Conservation (phyloP, 1,140 invertebrate species). For the Drosophila bifasciata region DNA sequence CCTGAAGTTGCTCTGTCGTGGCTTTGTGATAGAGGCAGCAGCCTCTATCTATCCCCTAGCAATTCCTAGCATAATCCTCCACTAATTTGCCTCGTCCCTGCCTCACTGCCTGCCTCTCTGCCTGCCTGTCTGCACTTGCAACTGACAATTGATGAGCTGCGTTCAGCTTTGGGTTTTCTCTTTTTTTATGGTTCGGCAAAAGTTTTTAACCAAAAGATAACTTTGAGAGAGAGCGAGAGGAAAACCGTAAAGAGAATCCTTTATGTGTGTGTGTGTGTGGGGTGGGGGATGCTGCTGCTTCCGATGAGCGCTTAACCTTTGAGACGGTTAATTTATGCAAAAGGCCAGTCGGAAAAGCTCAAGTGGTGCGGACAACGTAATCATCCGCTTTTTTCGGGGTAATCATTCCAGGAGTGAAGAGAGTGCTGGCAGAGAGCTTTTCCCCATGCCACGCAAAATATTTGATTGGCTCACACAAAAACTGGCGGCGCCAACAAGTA, state of each 20-base stretch:
- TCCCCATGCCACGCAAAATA: conserved; percentile 21
- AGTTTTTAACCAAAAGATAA: conserved; percentile 1
- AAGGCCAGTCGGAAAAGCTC: conserved; percentile 29
- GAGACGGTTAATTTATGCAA: conserved; percentile 61
- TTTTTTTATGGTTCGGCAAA: no score
- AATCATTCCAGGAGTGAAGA: conserved; percentile 59
- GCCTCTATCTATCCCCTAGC: conserved; percentile 1
- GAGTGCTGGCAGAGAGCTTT: background rate
- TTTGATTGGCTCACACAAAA: conserved; percentile 35
- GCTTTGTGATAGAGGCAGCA: conserved; percentile 28
- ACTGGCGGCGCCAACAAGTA: conserved; percentile 70
- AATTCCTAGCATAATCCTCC: conserved; percentile 2
- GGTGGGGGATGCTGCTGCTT: no score
- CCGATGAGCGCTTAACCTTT: conserved; percentile 1
- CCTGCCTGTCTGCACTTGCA: conserved; percentile 15
- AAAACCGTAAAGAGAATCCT: no score
- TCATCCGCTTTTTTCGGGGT: conserved; percentile 25
- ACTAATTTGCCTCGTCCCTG: conserved; percentile 51
- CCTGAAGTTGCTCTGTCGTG: conserved; percentile 34
- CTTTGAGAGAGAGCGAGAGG: no score
- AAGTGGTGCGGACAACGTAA: conserved; percentile 48
- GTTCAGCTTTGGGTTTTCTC: background rate
- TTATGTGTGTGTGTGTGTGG: no score
- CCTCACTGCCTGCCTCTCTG: no score
- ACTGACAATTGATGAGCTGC: conserved; percentile 46